Evolutionary conservation across 2,113 vertebrate species (phyloP).

Genomic region (Urocynchramus pylzowi): DNA sequence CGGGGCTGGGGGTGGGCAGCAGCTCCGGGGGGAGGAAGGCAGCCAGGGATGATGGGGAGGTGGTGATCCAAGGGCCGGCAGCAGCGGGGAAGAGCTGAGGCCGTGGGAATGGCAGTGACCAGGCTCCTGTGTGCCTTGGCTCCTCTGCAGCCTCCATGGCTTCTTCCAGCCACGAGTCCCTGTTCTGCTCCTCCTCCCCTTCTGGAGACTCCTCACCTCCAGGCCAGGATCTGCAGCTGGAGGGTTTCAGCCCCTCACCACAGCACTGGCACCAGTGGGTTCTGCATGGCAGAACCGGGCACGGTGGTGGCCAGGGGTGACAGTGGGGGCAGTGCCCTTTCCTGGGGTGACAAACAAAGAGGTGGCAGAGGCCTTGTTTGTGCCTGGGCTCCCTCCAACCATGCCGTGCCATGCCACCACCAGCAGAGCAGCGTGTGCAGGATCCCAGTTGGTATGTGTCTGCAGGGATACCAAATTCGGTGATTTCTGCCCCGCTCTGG

Average conservation of each 20-base stretch:
- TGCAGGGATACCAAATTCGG: not conserved
- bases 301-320: not conserved
- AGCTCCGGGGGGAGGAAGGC: not conserved
- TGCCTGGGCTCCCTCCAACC: not conserved
- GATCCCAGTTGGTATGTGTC: not conserved
- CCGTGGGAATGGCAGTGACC: not conserved
- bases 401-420: rapidly evolving
- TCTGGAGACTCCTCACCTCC: not conserved
- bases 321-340: not conserved
- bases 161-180: not conserved
- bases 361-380: not conserved
- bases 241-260: not conserved
- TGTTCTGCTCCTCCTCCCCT: not conserved
- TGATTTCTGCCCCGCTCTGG: not conserved
- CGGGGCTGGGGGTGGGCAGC: not conserved
- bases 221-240: not conserved
- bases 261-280: rapidly evolving
- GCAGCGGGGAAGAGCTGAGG: not conserved
- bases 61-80: not conserved
- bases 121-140: not conserved
- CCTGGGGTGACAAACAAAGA: not conserved
- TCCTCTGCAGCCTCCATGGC: not conserved
- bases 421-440: not conserved
- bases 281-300: not conserved
- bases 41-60: not conserved